Conservation (phyloP, 2,888 invertebrate genomes). For the Rotaria magnacalcarata region DNA sequence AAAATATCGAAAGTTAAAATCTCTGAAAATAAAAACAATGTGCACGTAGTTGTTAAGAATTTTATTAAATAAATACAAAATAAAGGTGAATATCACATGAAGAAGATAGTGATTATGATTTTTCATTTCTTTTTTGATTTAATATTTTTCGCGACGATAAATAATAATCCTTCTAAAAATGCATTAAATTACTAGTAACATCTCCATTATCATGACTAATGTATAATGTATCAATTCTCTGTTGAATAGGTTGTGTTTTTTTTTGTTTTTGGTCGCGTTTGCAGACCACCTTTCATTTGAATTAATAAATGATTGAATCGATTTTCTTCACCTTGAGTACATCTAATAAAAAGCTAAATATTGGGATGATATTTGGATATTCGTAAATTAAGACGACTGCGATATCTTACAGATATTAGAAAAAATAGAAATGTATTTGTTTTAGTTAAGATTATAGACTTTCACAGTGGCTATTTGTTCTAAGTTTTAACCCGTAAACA, state of each 20-base stretch:
- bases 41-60: too few species aligned
- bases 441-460: background rate
- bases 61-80: too few species aligned
- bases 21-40: too few species aligned
- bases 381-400: background rate
- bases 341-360: background rate
- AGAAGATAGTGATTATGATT: too few species aligned
- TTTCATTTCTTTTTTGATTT: too few species aligned
- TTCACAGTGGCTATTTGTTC: background rate
- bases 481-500: background rate
- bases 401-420: background rate
- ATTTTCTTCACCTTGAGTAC: constrained; percentile 9
- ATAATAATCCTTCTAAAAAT: background rate
- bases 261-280: background rate
- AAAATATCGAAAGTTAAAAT: too few species aligned
- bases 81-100: too few species aligned
- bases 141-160: background rate
- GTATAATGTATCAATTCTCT: background rate
- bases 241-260: background rate
- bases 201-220: background rate
- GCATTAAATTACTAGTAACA: too few species aligned
- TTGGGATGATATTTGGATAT: background rate
- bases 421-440: background rate
- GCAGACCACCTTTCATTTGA: background rate
- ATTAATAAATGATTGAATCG: background rate